phyloP scores from a whole-genome alignment of 2,797 vertebrate genomes.

The Artibeus lituratus region DNA sequence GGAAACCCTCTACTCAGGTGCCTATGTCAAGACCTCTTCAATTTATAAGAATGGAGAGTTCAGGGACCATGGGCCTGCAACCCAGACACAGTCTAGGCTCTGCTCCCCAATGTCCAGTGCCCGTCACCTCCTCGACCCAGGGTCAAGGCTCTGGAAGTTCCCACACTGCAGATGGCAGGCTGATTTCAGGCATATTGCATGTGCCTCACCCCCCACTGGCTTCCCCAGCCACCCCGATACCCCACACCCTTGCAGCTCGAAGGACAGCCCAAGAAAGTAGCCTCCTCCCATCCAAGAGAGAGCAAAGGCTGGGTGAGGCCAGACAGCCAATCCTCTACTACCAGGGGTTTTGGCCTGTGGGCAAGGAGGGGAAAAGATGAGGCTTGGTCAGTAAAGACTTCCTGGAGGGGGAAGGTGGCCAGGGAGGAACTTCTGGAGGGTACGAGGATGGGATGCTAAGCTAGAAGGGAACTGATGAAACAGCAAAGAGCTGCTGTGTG shows the following conservation, averaged over 20 bases:
- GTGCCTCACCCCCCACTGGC: background rate
- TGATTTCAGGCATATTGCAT: background rate
- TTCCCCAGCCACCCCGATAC: background rate
- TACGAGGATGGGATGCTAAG: background rate
- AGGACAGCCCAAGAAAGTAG: background rate
- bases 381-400: background rate
- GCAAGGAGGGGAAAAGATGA: background rate
- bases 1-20: background rate
- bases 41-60: background rate
- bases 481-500: background rate
- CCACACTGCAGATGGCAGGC: background rate
- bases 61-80: background rate
- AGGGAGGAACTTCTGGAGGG: background rate
- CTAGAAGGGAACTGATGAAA: background rate
- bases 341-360: background rate
- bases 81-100: background rate
- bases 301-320: background rate
- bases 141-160: background rate
- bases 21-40: background rate
- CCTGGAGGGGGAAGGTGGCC: background rate
- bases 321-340: background rate
- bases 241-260: background rate
- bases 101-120: rapidly evolving
- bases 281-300: background rate
- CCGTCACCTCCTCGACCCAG: background rate